Evolutionary conservation across 2,797 vertebrate genomes (phyloP), one percentile per base, ranked within the genome.

Genomic region (Setipinna tenuifilis): DNA sequence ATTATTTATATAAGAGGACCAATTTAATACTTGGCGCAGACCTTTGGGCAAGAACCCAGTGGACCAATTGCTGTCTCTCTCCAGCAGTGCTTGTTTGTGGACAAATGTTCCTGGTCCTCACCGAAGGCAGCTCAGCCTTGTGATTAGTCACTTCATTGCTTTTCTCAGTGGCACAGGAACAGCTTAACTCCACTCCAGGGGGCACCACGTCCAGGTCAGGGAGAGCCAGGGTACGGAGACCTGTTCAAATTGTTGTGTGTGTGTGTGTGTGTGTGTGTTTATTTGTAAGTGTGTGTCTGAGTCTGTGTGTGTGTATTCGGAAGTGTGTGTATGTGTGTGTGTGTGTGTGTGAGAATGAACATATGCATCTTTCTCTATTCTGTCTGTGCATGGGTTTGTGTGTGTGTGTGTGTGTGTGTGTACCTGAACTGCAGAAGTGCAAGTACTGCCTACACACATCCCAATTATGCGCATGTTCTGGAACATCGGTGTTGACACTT

Each of bases 81-180:
- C 71, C 71, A 78, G 71, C 78, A 35, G 71, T 6, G 58, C 46
- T 85, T 85, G 81, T 85, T 61, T 87, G 61, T 87, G 86, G 80
- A 59, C 83, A 50, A 82, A 87, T 68, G 54, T 86, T 88, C 82
- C 65, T 71, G 28, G 0, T 25, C 62, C 62, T 1, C 83, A 80
- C 25, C 28, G 48, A 82, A 71, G 31, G 75, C 78, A 82, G 23
- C 82, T 41, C 82, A 71, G 83, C 71, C n/a, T 19, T 62, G 62
- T 84, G 83, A 85, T 87, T 87, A 82, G 83, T 86, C 44, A 78
- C 21, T 12, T 88, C 86, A 90, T 88, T 85, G 68, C 82, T 84
- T 25, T 61, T 65, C 65, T 82, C 82, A 82, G 41, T 41, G 50
- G 48, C 41, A 46, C 44, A 62, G 58, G 83, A 86, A 85, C 59